These are phyloP conservation scores for Hydriomena furcata DNA, from an alignment of 2,888 invertebrate genomes.

Conservation along the genomic window DNA sequence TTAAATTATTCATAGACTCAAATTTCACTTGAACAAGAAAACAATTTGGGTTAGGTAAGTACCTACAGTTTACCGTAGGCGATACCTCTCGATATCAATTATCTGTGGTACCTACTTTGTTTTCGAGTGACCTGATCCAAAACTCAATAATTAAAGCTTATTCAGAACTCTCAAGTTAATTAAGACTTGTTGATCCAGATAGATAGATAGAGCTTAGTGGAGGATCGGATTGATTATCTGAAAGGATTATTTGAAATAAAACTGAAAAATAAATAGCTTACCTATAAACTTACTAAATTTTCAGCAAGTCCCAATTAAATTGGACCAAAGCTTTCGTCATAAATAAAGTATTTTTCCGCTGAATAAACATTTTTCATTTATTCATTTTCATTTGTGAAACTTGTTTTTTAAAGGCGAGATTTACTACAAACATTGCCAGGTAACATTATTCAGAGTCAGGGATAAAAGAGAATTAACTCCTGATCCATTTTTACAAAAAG, in stretches of 20 bases:
- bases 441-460: background rate
- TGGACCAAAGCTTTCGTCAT: no score
- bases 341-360: no score
- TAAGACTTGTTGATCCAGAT: constrained; percentile 33
- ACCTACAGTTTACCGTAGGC: background rate
- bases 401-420: background rate
- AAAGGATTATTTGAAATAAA: background rate
- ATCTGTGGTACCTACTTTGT: constrained; percentile 33
- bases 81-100: constrained; percentile 42
- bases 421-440: background rate
- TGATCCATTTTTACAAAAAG: constrained; percentile 1
- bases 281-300: no score
- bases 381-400: no score
- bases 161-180: constrained; percentile 41
- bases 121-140: constrained; percentile 37
- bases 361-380: no score
- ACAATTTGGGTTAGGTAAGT: constrained; percentile 32
- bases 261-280: background rate
- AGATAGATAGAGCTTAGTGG: constrained; percentile 11
- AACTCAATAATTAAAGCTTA: constrained; percentile 39
- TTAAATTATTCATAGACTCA: constrained; percentile 24
- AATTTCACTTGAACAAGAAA: constrained; percentile 29
- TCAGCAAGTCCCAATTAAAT: no score
- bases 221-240: background rate
- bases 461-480: background rate